These are phyloP conservation scores for Drosophila melanosoma DNA, from an alignment of 2,888 invertebrate genomes.

Conservation along the genomic window DNA sequence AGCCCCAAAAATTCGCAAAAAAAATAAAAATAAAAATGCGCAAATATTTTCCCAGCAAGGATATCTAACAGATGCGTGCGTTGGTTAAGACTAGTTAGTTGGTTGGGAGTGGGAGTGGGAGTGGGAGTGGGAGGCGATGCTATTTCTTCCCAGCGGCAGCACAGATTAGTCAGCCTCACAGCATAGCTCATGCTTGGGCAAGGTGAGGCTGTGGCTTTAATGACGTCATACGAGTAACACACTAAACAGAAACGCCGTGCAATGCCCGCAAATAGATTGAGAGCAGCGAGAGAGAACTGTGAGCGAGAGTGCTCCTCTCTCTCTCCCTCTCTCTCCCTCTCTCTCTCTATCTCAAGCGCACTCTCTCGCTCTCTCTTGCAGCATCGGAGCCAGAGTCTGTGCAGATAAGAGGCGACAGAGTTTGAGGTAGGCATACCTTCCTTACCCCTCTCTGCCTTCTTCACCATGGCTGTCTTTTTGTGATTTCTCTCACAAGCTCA, in stretches of 20 bases:
- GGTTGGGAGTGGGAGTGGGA: neutral
- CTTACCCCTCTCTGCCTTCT: neutral
- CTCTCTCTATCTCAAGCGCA: conserved; percentile 24
- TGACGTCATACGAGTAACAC: conserved; percentile 70
- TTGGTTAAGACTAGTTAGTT: conserved; percentile 13
- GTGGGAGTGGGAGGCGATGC: conserved; percentile 1
- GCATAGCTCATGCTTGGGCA: conserved; percentile 40
- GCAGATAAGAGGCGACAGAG: conserved; percentile 26
- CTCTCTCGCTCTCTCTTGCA: conserved; percentile 31
- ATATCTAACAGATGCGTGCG: conserved; percentile 58
- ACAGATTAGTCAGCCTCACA: conserved; percentile 23
- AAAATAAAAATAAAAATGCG: conserved; percentile 48
- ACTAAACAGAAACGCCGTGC: conserved; percentile 60
- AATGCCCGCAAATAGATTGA: conserved; percentile 55
- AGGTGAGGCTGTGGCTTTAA: conserved; percentile 71
- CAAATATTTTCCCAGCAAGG: conserved; percentile 63
- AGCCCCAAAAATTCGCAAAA: conserved; percentile 17
- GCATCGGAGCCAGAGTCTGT: conserved; percentile 45
- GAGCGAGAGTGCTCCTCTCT: neutral
- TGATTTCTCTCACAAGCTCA: conserved; percentile 14
- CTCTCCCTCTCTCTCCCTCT: conserved; percentile 18
- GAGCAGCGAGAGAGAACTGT: conserved; percentile 4
- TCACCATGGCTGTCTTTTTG: conserved; percentile 3
- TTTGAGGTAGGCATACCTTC: neutral
- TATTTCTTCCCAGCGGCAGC: conserved; percentile 1